phyloP scores from a whole-genome alignment of 2,113 vertebrate genomes.

The Tachysurus fulvidraco region DNA sequence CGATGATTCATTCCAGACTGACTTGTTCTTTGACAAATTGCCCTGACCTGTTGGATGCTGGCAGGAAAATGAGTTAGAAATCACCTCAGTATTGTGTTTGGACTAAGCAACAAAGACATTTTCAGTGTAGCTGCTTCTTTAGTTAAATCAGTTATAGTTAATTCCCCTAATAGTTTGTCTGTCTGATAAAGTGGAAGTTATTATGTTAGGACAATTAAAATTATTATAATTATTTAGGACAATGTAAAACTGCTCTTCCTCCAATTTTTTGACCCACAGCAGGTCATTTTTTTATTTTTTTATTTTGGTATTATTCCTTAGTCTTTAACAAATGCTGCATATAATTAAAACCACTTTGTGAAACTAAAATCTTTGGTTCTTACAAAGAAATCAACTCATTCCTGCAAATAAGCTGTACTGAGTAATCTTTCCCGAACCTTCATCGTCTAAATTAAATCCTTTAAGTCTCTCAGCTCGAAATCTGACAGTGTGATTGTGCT shows the following conservation, averaged over 20 bases:
- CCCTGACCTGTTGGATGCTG: constrained; percentile 13
- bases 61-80: constrained; percentile 27
- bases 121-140: background rate
- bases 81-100: background rate
- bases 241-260: background rate
- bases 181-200: background rate
- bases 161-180: background rate
- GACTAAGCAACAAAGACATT: constrained; percentile 16
- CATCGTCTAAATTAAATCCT: constrained; percentile 27
- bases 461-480: constrained; percentile 38
- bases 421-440: constrained; percentile 34
- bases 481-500: constrained; percentile 24
- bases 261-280: background rate
- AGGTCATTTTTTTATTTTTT: background rate
- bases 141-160: background rate
- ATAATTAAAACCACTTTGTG: background rate
- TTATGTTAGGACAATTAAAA: background rate
- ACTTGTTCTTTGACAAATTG: background rate
- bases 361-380: background rate
- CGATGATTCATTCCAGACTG: background rate
- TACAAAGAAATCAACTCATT: constrained; percentile 10
- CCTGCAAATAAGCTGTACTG: constrained; percentile 35
- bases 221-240: background rate
- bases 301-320: background rate
- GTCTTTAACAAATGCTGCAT: background rate